Conservation (phyloP, 2,888 invertebrate species). For the Peribatodes rhomboidaria region DNA sequence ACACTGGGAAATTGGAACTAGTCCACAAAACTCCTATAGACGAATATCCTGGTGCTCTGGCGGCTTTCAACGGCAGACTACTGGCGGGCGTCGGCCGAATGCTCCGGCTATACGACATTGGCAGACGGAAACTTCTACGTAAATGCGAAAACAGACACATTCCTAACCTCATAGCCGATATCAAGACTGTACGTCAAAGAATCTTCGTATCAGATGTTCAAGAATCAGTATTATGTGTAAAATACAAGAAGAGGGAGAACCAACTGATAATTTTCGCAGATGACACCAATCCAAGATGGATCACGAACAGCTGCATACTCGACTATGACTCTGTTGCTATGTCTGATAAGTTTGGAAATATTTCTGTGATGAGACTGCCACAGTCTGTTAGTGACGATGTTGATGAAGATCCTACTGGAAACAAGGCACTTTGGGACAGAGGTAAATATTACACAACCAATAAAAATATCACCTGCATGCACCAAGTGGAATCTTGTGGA, state of each 20-base stretch:
- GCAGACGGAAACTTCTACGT: slow-evolving; percentile 95
- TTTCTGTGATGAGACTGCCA: slow-evolving; percentile 96
- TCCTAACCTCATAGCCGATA: slow-evolving; percentile 97
- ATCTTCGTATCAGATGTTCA: slow-evolving; percentile 98
- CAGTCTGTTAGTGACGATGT: slow-evolving; percentile 98
- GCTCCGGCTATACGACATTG: slow-evolving; percentile 97
- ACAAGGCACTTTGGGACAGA: slow-evolving; percentile 98
- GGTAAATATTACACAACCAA: slow-evolving; percentile 66
- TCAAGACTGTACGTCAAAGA: slow-evolving; percentile 97
- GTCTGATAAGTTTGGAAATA: slow-evolving; percentile 99
- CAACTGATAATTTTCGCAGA: slow-evolving; percentile 99
- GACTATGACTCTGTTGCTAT: slow-evolving; percentile 99
- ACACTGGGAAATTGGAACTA: slow-evolving; percentile 95
- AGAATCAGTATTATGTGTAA: slow-evolving; percentile 98
- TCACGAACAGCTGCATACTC: slow-evolving; percentile 95
- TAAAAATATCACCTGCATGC: neutral
- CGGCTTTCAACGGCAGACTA: slow-evolving; percentile 96
- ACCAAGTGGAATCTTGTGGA: neutral
- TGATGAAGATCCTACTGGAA: slow-evolving; percentile 99
- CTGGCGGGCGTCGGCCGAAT: slow-evolving; percentile 97
- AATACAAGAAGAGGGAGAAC: slow-evolving; percentile 98
- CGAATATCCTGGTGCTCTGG: slow-evolving; percentile 96
- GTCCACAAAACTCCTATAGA: slow-evolving; percentile 97
- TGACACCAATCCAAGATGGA: slow-evolving; percentile 98
- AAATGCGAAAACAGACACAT: slow-evolving; percentile 99